phyloP scores from a whole-genome alignment of 2,888 invertebrate species.

The Apodemia mormo region DNA sequence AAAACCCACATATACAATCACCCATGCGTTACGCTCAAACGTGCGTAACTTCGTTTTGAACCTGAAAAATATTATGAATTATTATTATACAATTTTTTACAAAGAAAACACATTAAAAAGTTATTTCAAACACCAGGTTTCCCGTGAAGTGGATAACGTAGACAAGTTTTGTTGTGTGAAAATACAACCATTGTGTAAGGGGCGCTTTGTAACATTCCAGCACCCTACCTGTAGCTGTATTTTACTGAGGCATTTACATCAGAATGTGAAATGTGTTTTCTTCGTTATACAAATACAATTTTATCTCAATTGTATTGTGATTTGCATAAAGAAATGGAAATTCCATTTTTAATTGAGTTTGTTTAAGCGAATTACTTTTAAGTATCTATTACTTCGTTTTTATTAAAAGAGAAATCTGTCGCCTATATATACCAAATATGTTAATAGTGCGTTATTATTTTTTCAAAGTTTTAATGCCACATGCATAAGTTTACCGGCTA shows the following conservation, averaged over 20 bases:
- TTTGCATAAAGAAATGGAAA: slow-evolving; percentile 27
- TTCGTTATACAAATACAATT: slow-evolving; percentile 35
- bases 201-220: background rate
- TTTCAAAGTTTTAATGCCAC: too few relatives aligned
- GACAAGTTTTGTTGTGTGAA: slow-evolving; percentile 11
- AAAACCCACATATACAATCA: background rate
- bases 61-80: background rate
- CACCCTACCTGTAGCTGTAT: slow-evolving; percentile 4
- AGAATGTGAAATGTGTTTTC: slow-evolving; percentile 29
- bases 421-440: too few relatives aligned
- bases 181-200: background rate
- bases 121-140: slow-evolving; percentile 2
- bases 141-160: slow-evolving; percentile 4
- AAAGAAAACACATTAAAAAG: slow-evolving; percentile 4
- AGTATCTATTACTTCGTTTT: too few relatives aligned
- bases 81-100: background rate
- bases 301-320: slow-evolving; percentile 33
- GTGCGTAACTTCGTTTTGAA: background rate
- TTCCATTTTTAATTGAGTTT: slow-evolving; percentile 12
- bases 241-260: slow-evolving; percentile 27
- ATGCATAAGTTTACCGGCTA: too few relatives aligned
- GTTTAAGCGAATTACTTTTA: too few relatives aligned
- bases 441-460: too few relatives aligned
- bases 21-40: background rate
- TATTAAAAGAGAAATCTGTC: too few relatives aligned